Evolutionary conservation across 2,888 invertebrate species (phyloP).

Genomic region (Dorcus parallelipipedus): DNA sequence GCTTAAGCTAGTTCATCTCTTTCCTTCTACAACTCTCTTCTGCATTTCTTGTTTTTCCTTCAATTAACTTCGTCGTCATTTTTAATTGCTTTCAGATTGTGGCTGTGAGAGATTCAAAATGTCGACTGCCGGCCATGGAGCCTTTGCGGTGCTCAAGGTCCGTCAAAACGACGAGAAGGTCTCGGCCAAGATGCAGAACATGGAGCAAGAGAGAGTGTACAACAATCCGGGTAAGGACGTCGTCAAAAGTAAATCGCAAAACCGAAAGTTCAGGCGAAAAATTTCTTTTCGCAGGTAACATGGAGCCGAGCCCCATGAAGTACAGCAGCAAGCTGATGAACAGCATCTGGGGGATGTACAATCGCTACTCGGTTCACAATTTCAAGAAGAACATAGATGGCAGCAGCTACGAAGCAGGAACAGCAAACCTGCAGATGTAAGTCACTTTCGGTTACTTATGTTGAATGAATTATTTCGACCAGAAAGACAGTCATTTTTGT

Average conservation of each 20-base stretch:
- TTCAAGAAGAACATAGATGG: conserved; percentile 75
- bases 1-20: too few relatives aligned
- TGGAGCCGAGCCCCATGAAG: conserved; percentile 65
- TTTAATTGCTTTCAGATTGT: conserved; percentile 42
- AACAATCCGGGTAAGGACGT: background rate
- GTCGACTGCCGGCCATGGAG: conserved; percentile 74
- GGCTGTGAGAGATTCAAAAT: conserved; percentile 47
- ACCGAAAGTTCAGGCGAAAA: background rate
- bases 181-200: conserved; percentile 52
- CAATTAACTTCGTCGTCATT: too few relatives aligned
- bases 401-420: conserved; percentile 27
- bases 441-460: too few relatives aligned
- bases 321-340: conserved; percentile 88
- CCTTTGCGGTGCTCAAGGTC: conserved; percentile 70
- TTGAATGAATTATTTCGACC: too few relatives aligned
- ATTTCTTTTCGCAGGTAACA: conserved; percentile 5
- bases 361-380: conserved; percentile 84
- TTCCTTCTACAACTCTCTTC: too few relatives aligned
- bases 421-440: conserved; percentile 27
- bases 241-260: conserved; percentile 5
- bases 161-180: conserved; percentile 58
- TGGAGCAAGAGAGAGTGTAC: conserved; percentile 29
- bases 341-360: conserved; percentile 89
- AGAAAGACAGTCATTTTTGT: too few relatives aligned
- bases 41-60: too few relatives aligned